phyloP scores from a whole-genome alignment of 2,888 invertebrate species.

The Lasioglossum calceatum region DNA sequence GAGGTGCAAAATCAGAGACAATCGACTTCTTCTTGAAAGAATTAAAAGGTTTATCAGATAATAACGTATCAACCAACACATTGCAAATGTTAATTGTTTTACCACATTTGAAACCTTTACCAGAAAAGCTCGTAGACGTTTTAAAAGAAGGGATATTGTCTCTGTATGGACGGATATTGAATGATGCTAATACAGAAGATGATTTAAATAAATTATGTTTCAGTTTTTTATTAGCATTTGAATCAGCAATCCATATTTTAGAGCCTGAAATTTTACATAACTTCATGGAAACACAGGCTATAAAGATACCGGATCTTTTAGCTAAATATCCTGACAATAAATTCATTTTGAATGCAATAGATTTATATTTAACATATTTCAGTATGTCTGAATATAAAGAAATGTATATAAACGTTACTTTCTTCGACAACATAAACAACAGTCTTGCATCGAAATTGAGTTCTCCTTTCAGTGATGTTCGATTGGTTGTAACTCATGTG shows the following conservation, averaged over 20 bases:
- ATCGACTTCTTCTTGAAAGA: conserved; percentile 68
- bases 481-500: conserved; percentile 90
- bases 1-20: conserved; percentile 76
- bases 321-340: conserved; percentile 69
- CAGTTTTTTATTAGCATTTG: conserved; percentile 86
- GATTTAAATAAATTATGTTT: conserved; percentile 71
- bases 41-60: conserved; percentile 72
- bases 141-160: conserved; percentile 68
- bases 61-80: conserved; percentile 68
- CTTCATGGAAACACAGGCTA: conserved; percentile 77
- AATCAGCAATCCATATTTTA: conserved; percentile 87
- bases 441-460: conserved; percentile 72
- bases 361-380: conserved; percentile 75
- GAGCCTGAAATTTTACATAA: conserved; percentile 85
- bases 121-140: conserved; percentile 64
- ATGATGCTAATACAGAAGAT: conserved; percentile 28
- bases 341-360: conserved; percentile 74
- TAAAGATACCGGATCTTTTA: conserved; percentile 70
- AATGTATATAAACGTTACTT: conserved; percentile 71
- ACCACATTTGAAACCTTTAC: conserved; percentile 76
- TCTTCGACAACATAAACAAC: conserved; percentile 69
- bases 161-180: conserved; percentile 68
- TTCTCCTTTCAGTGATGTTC: conserved; percentile 84
- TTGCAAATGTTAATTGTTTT: conserved; percentile 76
- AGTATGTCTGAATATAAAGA: conserved; percentile 63